Base-by-base conservation (phyloP, 2,113 vertebrate genomes). In the Chaenogobius annularis region DNA sequence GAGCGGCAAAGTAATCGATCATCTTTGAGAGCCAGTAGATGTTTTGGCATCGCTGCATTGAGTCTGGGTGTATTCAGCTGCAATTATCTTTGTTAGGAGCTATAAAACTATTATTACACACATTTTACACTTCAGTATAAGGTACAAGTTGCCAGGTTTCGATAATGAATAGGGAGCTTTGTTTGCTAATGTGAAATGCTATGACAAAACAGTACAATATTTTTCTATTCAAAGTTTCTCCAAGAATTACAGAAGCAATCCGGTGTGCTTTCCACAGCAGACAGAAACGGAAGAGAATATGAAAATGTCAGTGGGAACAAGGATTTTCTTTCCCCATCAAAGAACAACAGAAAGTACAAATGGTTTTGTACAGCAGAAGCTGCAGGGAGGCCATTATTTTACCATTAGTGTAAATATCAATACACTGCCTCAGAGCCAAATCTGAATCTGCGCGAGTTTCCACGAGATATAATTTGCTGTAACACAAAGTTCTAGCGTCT, bases 331-430 rank as follows among this genome's bases (percentile, higher is more conserved):
- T 61, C 66, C 15, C 56, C 50, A 66, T 40, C 8, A 62, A 63
- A 40, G 65, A 66, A 40, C 54, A 15, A 14, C 47, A 7, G 31
- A 35, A 62, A 62, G 26, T 40, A 63, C 35, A 40, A 63, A 40
- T 63, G 15, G 10, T 63, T 63, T 40, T 19, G 35, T 10, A 11
- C 10, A 11, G 61, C 17, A 4, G 35, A 40, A 63, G 61, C 55
- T 66, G 22, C 23, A 58, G 31, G 35, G 31, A 54, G 31, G 14
- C 46, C 65, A 62, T 56, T 72, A 69, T 69, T 26, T 52, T 23
- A 17, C 22, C 66, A 52, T 73, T 48, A 67, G 26, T 71, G 54
- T 10, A 74, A 72, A 81, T 74, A 68, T 68, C 66, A 72, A 65
- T 46, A 71, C 50, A 10, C 55, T 13, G 47, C 40, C 31, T 23